Conservation (phyloP, 2,888 invertebrate genomes). For the Sphecodes monilicornis region DNA sequence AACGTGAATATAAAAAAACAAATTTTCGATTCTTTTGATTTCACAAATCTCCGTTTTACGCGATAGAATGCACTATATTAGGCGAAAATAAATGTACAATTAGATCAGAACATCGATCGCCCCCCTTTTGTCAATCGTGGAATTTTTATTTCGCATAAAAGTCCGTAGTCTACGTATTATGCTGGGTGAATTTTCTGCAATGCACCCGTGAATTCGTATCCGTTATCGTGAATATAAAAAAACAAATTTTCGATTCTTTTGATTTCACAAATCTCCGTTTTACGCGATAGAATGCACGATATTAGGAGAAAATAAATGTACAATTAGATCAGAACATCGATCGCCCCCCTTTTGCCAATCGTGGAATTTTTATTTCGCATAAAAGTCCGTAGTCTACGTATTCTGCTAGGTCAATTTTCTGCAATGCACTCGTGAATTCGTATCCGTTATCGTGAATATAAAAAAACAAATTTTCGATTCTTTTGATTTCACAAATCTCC, state of each 20-base stretch:
- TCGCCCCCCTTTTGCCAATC: too few relatives aligned
- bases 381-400: not conserved
- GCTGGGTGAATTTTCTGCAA: not conserved
- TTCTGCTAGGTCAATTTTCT: not conserved
- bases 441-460: not conserved
- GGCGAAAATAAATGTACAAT: not conserved
- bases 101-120: conserved; percentile 6
- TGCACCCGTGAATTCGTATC: not conserved
- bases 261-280: not conserved
- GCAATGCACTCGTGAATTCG: not conserved
- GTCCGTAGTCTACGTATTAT: not conserved
- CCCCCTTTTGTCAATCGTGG: too few relatives aligned
- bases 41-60: not conserved
- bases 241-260: not conserved
- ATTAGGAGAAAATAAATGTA: not conserved
- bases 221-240: not conserved
- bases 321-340: conserved; percentile 5
- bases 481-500: not conserved
- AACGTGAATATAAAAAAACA: not conserved
- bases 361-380: too few relatives aligned
- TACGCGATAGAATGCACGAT: not conserved
- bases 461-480: not conserved
- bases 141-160: not conserved
- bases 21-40: not conserved
- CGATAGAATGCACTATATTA: not conserved